A percentile compares a stretch with the other conserved stretches of the same genome.
Evolutionary conservation across 2,797 vertebrate genomes (phyloP).

Genomic region (Muscicapa striata): DNA sequence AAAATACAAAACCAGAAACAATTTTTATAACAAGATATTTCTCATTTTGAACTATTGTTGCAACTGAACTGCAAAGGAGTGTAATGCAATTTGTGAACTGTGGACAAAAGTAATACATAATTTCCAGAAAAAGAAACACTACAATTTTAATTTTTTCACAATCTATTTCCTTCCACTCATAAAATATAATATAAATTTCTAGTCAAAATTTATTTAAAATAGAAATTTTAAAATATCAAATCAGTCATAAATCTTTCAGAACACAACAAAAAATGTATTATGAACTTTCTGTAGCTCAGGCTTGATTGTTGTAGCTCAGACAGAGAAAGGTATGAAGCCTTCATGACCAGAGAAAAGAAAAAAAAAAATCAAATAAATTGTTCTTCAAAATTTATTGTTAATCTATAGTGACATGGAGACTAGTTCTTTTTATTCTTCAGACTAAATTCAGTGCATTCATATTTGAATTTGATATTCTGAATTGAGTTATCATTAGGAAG

Average conservation of each 20-base stretch:
- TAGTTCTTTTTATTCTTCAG: slow-evolving; percentile 20
- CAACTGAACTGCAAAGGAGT: not conserved
- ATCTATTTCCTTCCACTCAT: not conserved
- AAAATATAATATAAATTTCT: not conserved
- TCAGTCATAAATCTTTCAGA: not conserved
- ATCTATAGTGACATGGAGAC: not conserved
- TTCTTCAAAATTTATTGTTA: not conserved
- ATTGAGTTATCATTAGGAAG: not conserved
- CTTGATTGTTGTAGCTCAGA: not conserved
- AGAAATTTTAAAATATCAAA: not conserved
- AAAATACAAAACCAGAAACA: not conserved
- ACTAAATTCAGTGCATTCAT: slow-evolving; percentile 8
- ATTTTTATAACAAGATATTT: not conserved
- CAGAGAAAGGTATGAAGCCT: not conserved
- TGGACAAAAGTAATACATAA: not conserved
- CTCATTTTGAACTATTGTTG: not conserved
- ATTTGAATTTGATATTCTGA: slow-evolving; percentile 24
- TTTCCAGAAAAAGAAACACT: not conserved
- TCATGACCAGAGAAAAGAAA: not conserved
- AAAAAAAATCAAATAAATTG: slow-evolving; percentile 10
- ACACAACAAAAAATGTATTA: not conserved
- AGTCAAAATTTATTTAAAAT: not conserved
- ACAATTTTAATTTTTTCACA: not conserved
- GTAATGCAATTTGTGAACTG: not conserved
- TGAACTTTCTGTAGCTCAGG: not conserved